Evolutionary conservation across 2,888 invertebrate species (phyloP).

Genomic region (Ptychoptera contaminata): DNA sequence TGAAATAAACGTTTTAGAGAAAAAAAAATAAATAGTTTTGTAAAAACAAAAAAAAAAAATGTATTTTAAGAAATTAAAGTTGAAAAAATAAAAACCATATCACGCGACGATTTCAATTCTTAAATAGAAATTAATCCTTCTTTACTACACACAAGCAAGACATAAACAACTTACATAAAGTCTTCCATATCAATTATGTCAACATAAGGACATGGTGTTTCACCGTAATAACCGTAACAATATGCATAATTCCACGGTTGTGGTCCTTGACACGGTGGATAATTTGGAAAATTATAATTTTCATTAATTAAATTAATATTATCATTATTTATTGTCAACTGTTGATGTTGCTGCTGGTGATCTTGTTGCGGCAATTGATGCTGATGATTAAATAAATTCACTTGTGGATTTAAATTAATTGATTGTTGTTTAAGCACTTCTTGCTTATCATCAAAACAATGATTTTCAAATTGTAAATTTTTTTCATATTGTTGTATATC

Average conservation of each 20-base stretch:
- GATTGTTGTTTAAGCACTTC: neutral
- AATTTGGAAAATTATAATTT: slow-evolving; percentile 2
- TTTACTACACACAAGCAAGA: no score
- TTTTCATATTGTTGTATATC: no score
- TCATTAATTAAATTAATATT: slow-evolving; percentile 4
- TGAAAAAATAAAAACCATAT: no score
- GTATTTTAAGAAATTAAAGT: no score
- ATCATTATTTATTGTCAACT: slow-evolving; percentile 7
- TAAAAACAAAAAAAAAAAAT: no score
- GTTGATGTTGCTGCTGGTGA: slow-evolving; percentile 9
- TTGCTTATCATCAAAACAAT: neutral
- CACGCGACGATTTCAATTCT: no score
- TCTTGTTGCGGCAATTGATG: neutral
- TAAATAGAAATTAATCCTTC: no score
- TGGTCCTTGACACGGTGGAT: slow-evolving; percentile 34
- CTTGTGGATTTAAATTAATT: neutral
- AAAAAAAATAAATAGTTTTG: no score
- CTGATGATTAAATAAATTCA: neutral
- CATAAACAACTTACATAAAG: slow-evolving; percentile 51
- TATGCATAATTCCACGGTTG: slow-evolving; percentile 45
- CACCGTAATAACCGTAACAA: slow-evolving; percentile 45
- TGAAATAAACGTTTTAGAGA: no score
- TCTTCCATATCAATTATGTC: slow-evolving; percentile 54
- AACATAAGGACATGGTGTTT: slow-evolving; percentile 48
- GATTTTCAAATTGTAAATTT: neutral